phyloP scores from a whole-genome alignment of 30 jellyfish, hydroid and myxozoan genomes.

The Turritopsis dohrnii region DNA sequence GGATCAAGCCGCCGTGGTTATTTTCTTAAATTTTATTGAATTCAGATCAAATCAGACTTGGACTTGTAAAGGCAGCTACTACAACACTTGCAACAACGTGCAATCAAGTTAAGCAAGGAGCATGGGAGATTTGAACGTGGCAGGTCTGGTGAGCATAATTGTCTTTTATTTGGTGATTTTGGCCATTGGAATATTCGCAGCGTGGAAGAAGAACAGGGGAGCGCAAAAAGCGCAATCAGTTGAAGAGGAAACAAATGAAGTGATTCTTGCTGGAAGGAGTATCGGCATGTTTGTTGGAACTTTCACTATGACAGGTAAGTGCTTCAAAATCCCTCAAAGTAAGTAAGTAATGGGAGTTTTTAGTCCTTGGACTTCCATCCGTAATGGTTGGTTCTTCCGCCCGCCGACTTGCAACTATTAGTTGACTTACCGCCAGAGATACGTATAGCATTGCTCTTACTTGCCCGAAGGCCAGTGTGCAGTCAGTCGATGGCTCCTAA shows the following conservation, averaged over 20 bases:
- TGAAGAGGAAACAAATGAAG: slow-evolving; percentile 35
- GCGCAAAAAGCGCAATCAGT: slow-evolving; percentile 19
- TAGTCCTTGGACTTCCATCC: too few relatives aligned
- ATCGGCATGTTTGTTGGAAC: slow-evolving; percentile 88
- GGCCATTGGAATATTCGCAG: slow-evolving; percentile 70
- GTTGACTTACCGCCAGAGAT: too few relatives aligned
- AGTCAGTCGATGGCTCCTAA: too few relatives aligned
- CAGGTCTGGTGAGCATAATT: slow-evolving; percentile 73
- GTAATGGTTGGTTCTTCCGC: too few relatives aligned
- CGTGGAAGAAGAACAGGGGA: slow-evolving; percentile 61
- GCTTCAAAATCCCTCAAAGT: too few relatives aligned
- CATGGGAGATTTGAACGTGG: slow-evolving; percentile 36
- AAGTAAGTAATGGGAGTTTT: too few relatives aligned
- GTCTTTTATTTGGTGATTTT: slow-evolving; percentile 53
- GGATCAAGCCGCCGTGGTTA: neutral
- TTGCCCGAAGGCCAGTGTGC: too few relatives aligned
- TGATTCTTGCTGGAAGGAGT: slow-evolving; percentile 87
- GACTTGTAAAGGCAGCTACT: neutral
- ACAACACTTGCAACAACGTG: neutral
- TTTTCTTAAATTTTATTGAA: neutral
- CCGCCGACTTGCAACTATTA: too few relatives aligned
- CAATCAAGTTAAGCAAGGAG: neutral
- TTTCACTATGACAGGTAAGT: slow-evolving; percentile 93
- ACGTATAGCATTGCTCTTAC: too few relatives aligned
- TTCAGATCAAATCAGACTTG: neutral